Evolutionary conservation across 1,140 invertebrate species (phyloP).

Genomic region (Lepeophtheirus salmonis): DNA sequence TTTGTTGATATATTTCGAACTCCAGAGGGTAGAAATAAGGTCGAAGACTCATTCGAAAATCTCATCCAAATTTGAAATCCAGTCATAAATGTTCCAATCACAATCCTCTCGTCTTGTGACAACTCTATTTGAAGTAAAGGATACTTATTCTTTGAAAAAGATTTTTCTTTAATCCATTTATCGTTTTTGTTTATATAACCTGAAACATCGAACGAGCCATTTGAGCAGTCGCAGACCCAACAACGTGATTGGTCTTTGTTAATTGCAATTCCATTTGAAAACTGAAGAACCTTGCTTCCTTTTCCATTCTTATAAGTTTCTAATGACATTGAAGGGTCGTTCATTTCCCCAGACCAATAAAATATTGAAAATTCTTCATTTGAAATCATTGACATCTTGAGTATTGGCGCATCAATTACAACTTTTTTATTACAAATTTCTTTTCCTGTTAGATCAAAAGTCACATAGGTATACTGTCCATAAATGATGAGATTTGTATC

Average conservation of each 20-base stretch:
- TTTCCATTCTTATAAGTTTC: constrained; percentile 13
- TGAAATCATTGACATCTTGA: constrained; percentile 2
- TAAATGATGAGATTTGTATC: constrained; percentile 42
- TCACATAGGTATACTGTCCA: constrained; percentile 39
- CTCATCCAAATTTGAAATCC: constrained; percentile 54
- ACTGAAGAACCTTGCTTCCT: neutral
- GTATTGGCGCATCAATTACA: neutral
- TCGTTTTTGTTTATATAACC: constrained; percentile 16
- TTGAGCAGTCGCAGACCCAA: constrained; percentile 19
- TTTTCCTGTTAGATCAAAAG: constrained; percentile 50
- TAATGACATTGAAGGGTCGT: neutral
- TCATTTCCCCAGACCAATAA: constrained; percentile 4
- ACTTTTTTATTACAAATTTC: constrained; percentile 4
- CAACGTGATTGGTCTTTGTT: constrained; percentile 11
- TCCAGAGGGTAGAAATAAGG: constrained; percentile 60
- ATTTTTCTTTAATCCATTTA: constrained; percentile 29
- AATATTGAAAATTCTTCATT: neutral
- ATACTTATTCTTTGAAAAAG: constrained; percentile 30
- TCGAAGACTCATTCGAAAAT: constrained; percentile 18
- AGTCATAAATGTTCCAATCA: constrained; percentile 64
- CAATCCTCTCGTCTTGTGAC: constrained; percentile 52
- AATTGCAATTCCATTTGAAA: constrained; percentile 12
- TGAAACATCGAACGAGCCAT: constrained; percentile 1
- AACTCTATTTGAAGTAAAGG: constrained; percentile 56
- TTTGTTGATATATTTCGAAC: constrained; percentile 79